These are phyloP conservation scores for Himalopsyche anomala DNA, from an alignment of 2,888 invertebrate species.

Conservation along the genomic window DNA sequence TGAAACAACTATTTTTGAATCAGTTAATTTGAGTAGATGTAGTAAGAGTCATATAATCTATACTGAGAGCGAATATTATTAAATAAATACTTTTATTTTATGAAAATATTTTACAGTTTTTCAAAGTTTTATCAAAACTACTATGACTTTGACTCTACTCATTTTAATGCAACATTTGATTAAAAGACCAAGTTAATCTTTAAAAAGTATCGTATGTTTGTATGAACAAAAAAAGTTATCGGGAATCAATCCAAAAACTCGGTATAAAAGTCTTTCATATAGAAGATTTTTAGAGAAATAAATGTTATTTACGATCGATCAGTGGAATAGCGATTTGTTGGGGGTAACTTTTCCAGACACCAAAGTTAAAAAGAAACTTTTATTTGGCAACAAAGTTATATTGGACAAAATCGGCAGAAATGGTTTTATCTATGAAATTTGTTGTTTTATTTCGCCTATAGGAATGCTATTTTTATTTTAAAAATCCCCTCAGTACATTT, in stretches of 20 bases:
- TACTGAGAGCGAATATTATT: too few species aligned
- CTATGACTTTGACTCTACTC: too few species aligned
- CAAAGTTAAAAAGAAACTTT: neutral
- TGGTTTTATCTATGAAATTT: neutral
- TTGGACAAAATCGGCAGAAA: neutral
- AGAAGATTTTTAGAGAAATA: neutral
- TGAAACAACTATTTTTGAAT: too few species aligned
- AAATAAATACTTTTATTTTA: too few species aligned
- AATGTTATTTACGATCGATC: neutral
- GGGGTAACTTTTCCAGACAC: constrained; percentile 1
- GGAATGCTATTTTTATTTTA: neutral
- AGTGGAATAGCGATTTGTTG: neutral
- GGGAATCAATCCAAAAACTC: neutral
- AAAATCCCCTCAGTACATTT: neutral
- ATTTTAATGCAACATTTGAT: too few species aligned
- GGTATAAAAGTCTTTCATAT: neutral
- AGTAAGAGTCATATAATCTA: too few species aligned
- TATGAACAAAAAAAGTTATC: neutral
- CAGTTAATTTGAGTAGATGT: too few species aligned
- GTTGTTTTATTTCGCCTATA: neutral
- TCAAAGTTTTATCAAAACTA: too few species aligned
- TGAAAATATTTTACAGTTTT: too few species aligned
- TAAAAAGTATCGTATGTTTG: too few species aligned
- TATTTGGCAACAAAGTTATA: neutral
- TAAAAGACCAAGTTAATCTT: too few species aligned